A percentile compares a stretch with the other conserved stretches of the same genome.
Evolutionary conservation across 2,888 invertebrate genomes (phyloP).

Genomic region (Ligdia adustata): DNA sequence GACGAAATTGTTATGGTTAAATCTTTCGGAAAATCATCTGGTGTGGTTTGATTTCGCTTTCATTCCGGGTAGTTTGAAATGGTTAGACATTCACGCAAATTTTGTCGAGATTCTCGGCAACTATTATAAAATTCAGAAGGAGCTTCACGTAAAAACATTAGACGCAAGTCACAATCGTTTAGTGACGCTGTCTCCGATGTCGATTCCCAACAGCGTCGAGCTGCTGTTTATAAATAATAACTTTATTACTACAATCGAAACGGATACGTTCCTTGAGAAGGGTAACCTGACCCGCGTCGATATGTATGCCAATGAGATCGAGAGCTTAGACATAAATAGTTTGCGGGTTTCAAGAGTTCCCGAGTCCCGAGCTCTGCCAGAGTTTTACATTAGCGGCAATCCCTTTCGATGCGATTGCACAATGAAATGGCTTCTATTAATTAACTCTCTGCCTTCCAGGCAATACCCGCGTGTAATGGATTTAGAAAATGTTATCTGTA

Average conservation of each 20-base stretch:
- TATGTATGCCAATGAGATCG: constrained; percentile 94
- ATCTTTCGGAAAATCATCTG: constrained; percentile 95
- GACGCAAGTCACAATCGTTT: constrained; percentile 96
- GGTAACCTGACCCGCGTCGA: constrained; percentile 93
- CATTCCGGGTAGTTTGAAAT: constrained; percentile 93
- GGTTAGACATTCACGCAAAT: constrained; percentile 95
- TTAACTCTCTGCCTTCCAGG: constrained; percentile 91
- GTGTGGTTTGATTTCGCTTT: constrained; percentile 97
- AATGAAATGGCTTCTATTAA: constrained; percentile 97
- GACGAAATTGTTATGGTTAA: constrained; percentile 92
- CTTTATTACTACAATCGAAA: constrained; percentile 90
- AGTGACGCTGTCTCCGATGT: constrained; percentile 89
- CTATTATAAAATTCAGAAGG: constrained; percentile 93
- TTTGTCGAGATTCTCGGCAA: constrained; percentile 94
- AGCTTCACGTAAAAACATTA: constrained; percentile 91
- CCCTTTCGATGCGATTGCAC: constrained; percentile 97
- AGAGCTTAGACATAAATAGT: constrained; percentile 91
- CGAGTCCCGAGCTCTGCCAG: constrained; percentile 89
- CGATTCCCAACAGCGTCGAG: constrained; percentile 94
- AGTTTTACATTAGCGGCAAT: constrained; percentile 96
- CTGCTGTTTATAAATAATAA: constrained; percentile 95
- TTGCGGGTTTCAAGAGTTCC: constrained; percentile 89
- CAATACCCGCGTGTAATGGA: constrained; percentile 95
- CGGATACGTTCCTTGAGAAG: constrained; percentile 94
- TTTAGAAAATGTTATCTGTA: constrained; percentile 93